Conservation (phyloP, 2,797 vertebrate species). For the Erethizon dorsatum region DNA sequence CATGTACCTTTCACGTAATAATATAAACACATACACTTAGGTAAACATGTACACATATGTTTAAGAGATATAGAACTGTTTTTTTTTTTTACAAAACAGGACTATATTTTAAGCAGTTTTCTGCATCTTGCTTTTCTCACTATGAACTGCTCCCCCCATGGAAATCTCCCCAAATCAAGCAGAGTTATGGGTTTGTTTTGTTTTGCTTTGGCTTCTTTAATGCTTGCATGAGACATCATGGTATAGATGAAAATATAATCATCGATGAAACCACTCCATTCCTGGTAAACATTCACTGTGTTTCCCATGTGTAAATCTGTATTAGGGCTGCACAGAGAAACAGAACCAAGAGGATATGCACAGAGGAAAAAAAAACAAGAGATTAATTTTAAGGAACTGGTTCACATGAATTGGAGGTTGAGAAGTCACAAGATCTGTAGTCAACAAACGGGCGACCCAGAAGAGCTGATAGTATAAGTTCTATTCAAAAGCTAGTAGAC, state of each 20-base stretch:
- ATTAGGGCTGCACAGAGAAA: not conserved
- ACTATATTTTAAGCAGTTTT: not conserved
- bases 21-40: not conserved
- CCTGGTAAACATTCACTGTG: not conserved
- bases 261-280: not conserved
- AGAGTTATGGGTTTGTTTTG: not conserved
- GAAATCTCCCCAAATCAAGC: not conserved
- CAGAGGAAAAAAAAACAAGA: not conserved
- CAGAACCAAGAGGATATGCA: not conserved
- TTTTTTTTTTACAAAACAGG: slow-evolving; percentile 1
- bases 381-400: not conserved
- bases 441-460: not conserved
- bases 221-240: not conserved
- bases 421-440: not conserved
- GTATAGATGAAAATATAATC: not conserved
- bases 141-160: not conserved
- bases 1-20: not conserved
- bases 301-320: not conserved
- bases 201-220: not conserved
- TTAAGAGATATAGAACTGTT: not conserved
- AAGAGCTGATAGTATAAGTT: not conserved
- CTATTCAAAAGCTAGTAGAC: not conserved
- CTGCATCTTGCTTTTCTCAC: slow-evolving; percentile 24
- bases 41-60: not conserved
- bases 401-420: not conserved